Evolutionary conservation across 2,888 invertebrate genomes (phyloP), one percentile per base, ranked within the genome.

Genomic region (Serrognathus titanus): DNA sequence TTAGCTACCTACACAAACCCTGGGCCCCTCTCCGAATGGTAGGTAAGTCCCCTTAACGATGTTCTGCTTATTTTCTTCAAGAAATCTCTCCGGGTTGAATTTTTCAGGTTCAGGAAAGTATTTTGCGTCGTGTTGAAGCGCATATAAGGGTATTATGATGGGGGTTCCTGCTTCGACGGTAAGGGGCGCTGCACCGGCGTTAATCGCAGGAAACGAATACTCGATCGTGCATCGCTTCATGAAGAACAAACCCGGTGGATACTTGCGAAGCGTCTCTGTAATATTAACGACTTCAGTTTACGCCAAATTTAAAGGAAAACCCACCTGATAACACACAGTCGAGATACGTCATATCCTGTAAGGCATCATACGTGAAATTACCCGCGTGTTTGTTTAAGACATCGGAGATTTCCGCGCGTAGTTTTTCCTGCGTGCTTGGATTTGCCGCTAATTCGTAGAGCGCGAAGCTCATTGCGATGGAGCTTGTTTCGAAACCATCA

Each of bases 401-500:
- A 0, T 58, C 47, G 1, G 68, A 60, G 6, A 81, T 68, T 66
- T 82, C 80, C 1, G 66, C 9, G 5, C 75, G 68, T 5, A 80
- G 58, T 61, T 70, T 78, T 1, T 74, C 65, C 58, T 82, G 81
- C 1, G 78, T 61, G 1, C 77, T 69, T 0, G 66, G 69, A 63
- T 81, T 70, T 5, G 53, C 45, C 0, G 81, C 79, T 13, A 82
- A 59, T 31, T 77, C 71, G 60, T 75, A 79, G 1, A 75, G 65
- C 1, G 74, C 55, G 51, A 75, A 79, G 40, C 71, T 71, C 37
- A 80, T 63, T 0, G 75, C 74, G 0, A 73, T 68, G 0, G 79
- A 77, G 11, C 78, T 79, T 0, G 81, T 81, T 62, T 80, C 80
- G 61, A 76, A 80, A 1, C 80, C 81, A 40, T 81, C 81, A 1